Evolutionary conservation across 2,888 invertebrate genomes (phyloP), one percentile per base, ranked within the genome.

Genomic region (Sturmia bella): DNA sequence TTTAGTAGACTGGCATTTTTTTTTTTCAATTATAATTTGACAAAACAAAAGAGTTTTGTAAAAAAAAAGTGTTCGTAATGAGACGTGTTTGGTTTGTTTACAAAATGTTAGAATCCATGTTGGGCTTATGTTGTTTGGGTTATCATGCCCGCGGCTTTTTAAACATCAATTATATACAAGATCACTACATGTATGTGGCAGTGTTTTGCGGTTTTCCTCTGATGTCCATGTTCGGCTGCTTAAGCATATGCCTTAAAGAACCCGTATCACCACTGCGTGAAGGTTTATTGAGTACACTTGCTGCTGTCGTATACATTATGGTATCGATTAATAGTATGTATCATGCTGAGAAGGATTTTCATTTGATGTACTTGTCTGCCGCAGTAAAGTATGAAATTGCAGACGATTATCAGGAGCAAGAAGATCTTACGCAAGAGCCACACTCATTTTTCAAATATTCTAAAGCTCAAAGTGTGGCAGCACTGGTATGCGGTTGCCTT

Each of bases 181-280:
- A 88, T 83, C 76, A 86, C 11, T 83, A 88, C 50, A 79, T 85
- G 3, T 89, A 87, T 74, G 88, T 88, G 66, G 87, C 87, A 1
- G 85, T 87, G 4, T 89, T 86, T 50, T 83, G 86, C 21, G 86
- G 86, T 32, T 89, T 86, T 43, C 84, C 85, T 4, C 12, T 87
- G 3, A 83, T 87, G 11, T 84, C 87, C 9, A 80, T 86, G 56
- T 84, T 87, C n/a, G 87, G 86, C 32, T 85, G 84, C 9, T 19
- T 88, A 7, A 84, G 78, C 66, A 85, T 86, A 21, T 84, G 79
- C 13, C 68, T 83, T 32, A 84, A 81, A 13, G 61, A 80, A 21
- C 70, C 50, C 4, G 77, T 85, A 0, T 76, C 85, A 3, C 54
- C 86, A 2, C 13, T 86, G 4, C 68, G 87, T 2, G 86, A 89